A percentile compares a stretch with the other conserved stretches of the same genome.
Evolutionary conservation across 1,140 invertebrate genomes (phyloP).

Genomic region (Atopsyche davidsoni): DNA sequence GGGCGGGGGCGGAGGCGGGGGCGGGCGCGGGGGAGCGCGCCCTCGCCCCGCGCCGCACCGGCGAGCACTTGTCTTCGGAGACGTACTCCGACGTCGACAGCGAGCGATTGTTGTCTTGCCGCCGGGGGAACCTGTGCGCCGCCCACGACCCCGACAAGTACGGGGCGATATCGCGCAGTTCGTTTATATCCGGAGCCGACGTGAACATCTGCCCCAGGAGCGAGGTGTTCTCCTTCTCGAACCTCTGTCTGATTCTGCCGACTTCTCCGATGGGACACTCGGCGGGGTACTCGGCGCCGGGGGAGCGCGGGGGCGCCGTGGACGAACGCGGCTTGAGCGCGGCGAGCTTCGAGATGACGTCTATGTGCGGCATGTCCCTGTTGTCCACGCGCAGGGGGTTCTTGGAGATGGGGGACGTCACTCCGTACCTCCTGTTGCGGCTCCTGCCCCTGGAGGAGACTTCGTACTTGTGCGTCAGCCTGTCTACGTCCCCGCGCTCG

Average conservation of each 20-base stretch:
- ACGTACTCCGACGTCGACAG: constrained; percentile 32
- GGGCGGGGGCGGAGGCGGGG: constrained; percentile 34
- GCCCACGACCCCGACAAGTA: constrained; percentile 72
- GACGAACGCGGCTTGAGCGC: constrained; percentile 52
- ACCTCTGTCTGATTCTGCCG: constrained; percentile 61
- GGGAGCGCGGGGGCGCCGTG: constrained; percentile 35
- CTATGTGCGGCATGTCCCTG: constrained; percentile 78
- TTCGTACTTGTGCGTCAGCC: constrained; percentile 57
- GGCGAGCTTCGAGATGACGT: constrained; percentile 79
- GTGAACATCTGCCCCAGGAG: constrained; percentile 74
- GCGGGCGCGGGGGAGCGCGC: constrained; percentile 43
- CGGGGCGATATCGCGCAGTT: constrained; percentile 68
- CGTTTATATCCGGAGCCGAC: constrained; percentile 70
- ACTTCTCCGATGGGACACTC: constrained; percentile 60
- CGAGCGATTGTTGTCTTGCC: constrained; percentile 57
- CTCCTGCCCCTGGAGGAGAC: constrained; percentile 42
- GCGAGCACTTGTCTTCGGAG: constrained; percentile 29
- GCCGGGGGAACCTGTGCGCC: constrained; percentile 64
- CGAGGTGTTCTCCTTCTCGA: constrained; percentile 58
- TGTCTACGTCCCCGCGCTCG: constrained; percentile 56
- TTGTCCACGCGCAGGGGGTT: constrained; percentile 60
- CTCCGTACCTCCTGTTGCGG: constrained; percentile 47
- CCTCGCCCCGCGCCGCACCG: constrained; percentile 32
- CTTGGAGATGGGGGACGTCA: constrained; percentile 56
- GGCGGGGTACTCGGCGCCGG: constrained; percentile 40